Base-by-base conservation (phyloP, 2,797 vertebrate species). In the Ataeniobius toweri region DNA sequence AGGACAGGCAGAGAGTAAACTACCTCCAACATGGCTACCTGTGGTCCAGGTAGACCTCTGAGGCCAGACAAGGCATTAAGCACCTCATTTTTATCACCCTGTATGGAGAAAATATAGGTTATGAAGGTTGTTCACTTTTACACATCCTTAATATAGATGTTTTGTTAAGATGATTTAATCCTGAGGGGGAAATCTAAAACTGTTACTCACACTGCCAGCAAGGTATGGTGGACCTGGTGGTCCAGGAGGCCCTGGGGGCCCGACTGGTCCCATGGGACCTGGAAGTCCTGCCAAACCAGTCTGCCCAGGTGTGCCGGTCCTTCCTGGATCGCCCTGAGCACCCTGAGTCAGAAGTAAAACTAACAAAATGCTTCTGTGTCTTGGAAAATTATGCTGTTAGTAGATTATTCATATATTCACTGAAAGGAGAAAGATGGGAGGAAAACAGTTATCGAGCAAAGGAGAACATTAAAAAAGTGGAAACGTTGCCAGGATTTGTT, bases 221-320 rank as follows among this genome's bases (percentile, higher is more conserved):
- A 92, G 87, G 0, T 94, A 88, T 48, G 94, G 74, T 1, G 90
- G 93, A 0, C 96, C 96, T 0, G 96, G 95, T 0, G 93, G 94
- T 39, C 95, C 95, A 0, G 95, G 94, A 0, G 95, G 96, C 0
- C 97, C 97, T 0, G 96, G 92, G 0, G 94, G 96, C 65, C 98
- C 98, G 1, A 90, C 93, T 0, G 97, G 97, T 80, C 98, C 98
- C 0, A 96, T 94, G 0, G 96, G 97, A 61, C 97, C 98, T 0
- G 96, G 96, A 53, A 96, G 93, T 13, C 97, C 97, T 9, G 95
- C 94, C 8, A 96, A 85, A 0, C 97, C 97, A 0, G 16, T 83
- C 89, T 96, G 85, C 22, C 97, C 97, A 0, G 95, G 77, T 0
- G 84, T 20, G 1, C 97, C 97, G 0, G 74, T 5, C 1, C 88